These are phyloP conservation scores for Melanargia galathea DNA, from an alignment of 2,888 invertebrate genomes.

Conservation along the genomic window DNA sequence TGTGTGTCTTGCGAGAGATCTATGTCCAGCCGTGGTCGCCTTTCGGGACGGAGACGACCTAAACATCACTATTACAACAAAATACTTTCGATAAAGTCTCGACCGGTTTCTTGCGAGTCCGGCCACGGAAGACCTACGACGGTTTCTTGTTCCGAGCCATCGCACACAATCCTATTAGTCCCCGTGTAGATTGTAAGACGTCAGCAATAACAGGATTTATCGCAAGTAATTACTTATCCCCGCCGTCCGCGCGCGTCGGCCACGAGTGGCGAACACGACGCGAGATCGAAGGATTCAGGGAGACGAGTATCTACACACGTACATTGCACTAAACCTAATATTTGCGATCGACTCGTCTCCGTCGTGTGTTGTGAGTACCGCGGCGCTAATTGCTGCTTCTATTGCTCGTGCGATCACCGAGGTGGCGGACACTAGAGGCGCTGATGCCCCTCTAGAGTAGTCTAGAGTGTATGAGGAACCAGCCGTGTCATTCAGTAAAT, in stretches of 20 bases:
- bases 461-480: too few species aligned
- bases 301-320: not conserved
- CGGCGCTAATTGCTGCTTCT: not conserved
- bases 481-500: too few species aligned
- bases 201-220: not conserved
- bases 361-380: not conserved
- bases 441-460: too few species aligned
- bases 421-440: too few species aligned
- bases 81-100: too few species aligned
- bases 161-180: not conserved
- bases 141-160: not conserved
- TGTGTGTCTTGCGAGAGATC: too few species aligned
- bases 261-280: not conserved
- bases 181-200: not conserved
- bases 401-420: too few species aligned
- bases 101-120: too few species aligned
- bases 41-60: too few species aligned
- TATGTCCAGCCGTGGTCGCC: too few species aligned
- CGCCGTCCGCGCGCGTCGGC: not conserved
- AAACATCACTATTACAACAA: too few species aligned
- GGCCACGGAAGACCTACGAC: not conserved
- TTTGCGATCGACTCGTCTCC: not conserved
- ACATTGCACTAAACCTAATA: not conserved
- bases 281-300: not conserved
- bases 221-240: not conserved